Evolutionary conservation across 2,113 vertebrate genomes (phyloP).

Genomic region (Terrapene triunguis): DNA sequence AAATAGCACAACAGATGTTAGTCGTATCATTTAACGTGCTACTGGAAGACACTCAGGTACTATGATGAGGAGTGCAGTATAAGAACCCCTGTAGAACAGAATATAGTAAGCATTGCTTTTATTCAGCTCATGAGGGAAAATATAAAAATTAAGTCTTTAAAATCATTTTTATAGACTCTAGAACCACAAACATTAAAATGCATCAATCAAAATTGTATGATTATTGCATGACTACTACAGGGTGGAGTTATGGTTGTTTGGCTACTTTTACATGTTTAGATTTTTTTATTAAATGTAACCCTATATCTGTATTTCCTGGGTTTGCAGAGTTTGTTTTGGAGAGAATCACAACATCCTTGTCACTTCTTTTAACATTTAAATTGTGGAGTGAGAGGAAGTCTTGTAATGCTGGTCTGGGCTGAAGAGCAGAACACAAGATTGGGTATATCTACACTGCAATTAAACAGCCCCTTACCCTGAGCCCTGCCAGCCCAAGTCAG

Average conservation of each 20-base stretch:
- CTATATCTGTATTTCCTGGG: conserved; percentile 32
- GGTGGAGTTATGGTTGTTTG: background rate
- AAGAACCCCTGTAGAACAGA: too few species aligned
- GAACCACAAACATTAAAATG: conserved; percentile 43
- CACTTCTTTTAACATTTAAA: background rate
- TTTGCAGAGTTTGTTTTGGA: background rate
- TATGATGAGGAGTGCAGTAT: background rate
- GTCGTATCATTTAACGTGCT: too few species aligned
- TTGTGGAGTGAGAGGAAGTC: background rate
- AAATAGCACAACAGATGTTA: too few species aligned
- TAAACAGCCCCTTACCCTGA: background rate
- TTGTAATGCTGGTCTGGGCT: rapidly evolving
- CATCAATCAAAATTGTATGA: conserved; percentile 57
- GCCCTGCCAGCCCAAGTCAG: background rate
- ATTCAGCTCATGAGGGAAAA: background rate
- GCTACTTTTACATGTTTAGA: background rate
- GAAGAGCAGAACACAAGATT: conserved; percentile 40
- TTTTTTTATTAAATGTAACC: background rate
- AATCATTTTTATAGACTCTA: conserved; percentile 55
- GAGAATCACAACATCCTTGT: background rate
- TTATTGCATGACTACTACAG: background rate
- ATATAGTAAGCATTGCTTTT: background rate
- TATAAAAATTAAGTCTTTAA: conserved; percentile 4
- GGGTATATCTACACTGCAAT: background rate
- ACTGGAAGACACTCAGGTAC: too few species aligned